Evolutionary conservation across 2,113 vertebrate species (phyloP), one percentile per base, ranked within the genome.

Genomic region (Ophthalmolycus amberensis): DNA sequence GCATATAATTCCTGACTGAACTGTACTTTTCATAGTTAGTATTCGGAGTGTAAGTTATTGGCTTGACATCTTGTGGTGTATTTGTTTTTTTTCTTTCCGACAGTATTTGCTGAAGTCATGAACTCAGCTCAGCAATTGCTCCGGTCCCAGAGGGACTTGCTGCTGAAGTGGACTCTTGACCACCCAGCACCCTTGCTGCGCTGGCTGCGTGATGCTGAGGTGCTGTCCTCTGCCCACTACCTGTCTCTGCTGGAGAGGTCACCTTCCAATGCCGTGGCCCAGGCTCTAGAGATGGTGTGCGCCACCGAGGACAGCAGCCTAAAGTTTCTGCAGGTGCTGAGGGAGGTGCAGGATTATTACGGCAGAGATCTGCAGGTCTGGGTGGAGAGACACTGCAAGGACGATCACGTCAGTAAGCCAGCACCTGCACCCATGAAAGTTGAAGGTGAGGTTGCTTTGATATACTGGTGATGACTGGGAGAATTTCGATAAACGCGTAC

Each of bases 291-390:
- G 32, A 74, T 52, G 0, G 88, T 90, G 75, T 87, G 90, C 48
- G 25, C 82, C 42, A 67, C 70, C 2, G 90, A 90, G 32, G 75
- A 84, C 20, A 75, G 75, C 34, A 91, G 92, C 71, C 52, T n/a
- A 25, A 73, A 14, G 20, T 94, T 95, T 78, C 82, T 95, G 59
- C 63, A 85, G 68, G 92, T 92, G 44, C 86, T 95, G 52, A 66
- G 42, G 54, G 85, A 93, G 22, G 91, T 95, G 56, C 89, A 93
- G 68, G 94, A 93, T 68, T 90, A 87, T 68, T 94, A 94, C 72
- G 77, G 91, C 34, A 75, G 75, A 5, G 92, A 94, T 48, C 86
- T 95, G 48, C 91, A 94, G 14, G 32, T 40, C 18, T 95, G 95
- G 94, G 79, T 93, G 16, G 79, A 90, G 59, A 88, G 5, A 60